A percentile compares a stretch with the other conserved stretches of the same genome.
Conservation (phyloP, 1,140 invertebrate genomes). For the Phortica variegata region DNA sequence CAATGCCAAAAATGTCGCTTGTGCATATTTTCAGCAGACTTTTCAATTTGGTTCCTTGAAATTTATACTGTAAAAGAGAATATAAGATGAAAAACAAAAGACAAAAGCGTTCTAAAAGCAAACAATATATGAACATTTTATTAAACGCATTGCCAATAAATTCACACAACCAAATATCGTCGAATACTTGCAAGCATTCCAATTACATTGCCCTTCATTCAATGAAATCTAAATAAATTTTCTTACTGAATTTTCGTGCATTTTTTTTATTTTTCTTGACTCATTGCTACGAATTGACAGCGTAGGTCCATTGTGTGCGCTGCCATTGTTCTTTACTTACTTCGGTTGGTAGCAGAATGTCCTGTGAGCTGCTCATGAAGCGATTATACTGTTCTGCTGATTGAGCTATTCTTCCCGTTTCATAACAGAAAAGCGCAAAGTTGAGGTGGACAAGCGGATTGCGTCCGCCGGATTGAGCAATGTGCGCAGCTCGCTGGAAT, state of each 20-base stretch:
- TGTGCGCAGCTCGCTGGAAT: conserved; percentile 41
- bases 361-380: conserved; percentile 42
- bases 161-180: too few species aligned
- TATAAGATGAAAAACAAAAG: background rate
- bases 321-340: conserved; percentile 38
- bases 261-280: background rate
- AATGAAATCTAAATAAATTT: conserved; percentile 8
- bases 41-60: conserved; percentile 50
- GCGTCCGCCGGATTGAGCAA: conserved; percentile 16
- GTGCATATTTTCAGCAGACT: conserved; percentile 42
- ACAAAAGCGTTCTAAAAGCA: too few species aligned
- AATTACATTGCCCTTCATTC: conserved; percentile 1
- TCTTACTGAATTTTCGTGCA: background rate
- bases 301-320: conserved; percentile 33
- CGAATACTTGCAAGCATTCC: background rate
- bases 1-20: conserved; percentile 30
- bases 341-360: conserved; percentile 48
- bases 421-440: conserved; percentile 47
- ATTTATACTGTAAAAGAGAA: conserved; percentile 37
- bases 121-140: too few species aligned
- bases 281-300: conserved; percentile 7
- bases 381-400: conserved; percentile 46
- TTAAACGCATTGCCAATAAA: too few species aligned
- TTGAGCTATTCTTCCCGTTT: conserved; percentile 37
- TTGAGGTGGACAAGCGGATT: conserved; percentile 51